These are phyloP conservation scores for Lasiurus cinereus DNA, from an alignment of 2,113 vertebrate species.

Conservation along the genomic window DNA sequence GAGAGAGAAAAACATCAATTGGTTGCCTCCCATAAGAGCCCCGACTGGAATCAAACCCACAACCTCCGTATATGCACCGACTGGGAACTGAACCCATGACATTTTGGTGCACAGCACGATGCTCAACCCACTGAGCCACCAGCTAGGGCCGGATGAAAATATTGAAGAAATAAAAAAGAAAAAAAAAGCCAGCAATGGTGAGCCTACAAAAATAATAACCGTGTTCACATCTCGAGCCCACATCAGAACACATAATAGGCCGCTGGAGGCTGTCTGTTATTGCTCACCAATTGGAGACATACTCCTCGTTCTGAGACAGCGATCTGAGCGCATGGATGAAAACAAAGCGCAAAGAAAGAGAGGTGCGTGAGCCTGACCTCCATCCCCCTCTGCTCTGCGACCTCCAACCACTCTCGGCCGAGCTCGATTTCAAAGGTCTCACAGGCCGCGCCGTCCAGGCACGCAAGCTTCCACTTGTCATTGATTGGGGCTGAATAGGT, in stretches of 20 bases:
- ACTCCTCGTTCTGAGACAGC: background rate
- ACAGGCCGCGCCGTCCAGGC: background rate
- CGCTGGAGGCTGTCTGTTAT: background rate
- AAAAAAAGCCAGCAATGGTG: background rate
- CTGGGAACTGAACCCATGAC: background rate
- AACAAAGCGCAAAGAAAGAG: background rate
- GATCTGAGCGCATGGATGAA: background rate
- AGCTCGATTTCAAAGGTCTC: background rate
- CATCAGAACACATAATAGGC: too few relatives aligned
- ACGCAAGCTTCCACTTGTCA: background rate
- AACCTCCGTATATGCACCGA: background rate
- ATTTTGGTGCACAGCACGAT: background rate
- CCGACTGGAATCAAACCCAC: background rate
- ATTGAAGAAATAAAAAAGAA: background rate
- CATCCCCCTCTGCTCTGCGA: background rate
- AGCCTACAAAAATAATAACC: background rate
- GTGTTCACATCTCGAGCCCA: background rate
- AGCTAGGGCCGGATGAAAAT: background rate
- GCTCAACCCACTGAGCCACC: background rate
- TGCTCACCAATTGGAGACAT: background rate
- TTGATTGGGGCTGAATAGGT: constrained; percentile 48
- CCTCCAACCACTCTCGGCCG: background rate
- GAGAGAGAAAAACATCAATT: background rate
- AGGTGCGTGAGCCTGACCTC: constrained; percentile 40
- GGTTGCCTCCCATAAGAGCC: background rate